Evolutionary conservation across 2,113 vertebrate genomes (phyloP).

Genomic region (Passer montanus): DNA sequence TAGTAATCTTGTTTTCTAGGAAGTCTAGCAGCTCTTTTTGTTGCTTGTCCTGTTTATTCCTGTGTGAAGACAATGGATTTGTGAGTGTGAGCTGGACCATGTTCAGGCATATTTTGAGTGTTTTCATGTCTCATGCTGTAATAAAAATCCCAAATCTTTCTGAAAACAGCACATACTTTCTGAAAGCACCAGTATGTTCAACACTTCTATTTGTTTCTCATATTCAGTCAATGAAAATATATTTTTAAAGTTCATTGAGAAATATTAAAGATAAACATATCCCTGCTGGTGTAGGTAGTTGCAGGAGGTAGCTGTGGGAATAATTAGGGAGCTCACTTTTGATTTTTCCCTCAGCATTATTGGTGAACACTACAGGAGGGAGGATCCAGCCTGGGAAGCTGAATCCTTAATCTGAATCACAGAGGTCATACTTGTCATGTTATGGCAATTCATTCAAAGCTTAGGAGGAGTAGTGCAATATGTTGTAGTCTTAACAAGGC

Average conservation of each 20-base stretch:
- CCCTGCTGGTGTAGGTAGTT: background rate
- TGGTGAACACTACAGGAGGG: rapidly evolving
- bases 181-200: background rate
- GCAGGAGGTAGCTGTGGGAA: background rate
- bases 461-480: background rate
- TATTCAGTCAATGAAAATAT: background rate
- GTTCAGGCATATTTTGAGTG: background rate
- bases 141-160: background rate
- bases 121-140: background rate
- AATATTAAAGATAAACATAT: background rate
- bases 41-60: background rate
- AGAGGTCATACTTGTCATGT: background rate
- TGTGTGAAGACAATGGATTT: background rate
- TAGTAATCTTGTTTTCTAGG: background rate
- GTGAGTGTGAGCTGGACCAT: background rate
- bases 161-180: background rate
- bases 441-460: background rate
- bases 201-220: background rate
- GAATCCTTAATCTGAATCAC: background rate
- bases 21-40: background rate
- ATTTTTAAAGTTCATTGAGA: background rate
- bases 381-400: background rate
- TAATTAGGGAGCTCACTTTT: background rate
- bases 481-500: background rate
- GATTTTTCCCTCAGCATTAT: background rate